Conservation (phyloP, 1,140 invertebrate genomes). For the Aculops lycopersici region DNA sequence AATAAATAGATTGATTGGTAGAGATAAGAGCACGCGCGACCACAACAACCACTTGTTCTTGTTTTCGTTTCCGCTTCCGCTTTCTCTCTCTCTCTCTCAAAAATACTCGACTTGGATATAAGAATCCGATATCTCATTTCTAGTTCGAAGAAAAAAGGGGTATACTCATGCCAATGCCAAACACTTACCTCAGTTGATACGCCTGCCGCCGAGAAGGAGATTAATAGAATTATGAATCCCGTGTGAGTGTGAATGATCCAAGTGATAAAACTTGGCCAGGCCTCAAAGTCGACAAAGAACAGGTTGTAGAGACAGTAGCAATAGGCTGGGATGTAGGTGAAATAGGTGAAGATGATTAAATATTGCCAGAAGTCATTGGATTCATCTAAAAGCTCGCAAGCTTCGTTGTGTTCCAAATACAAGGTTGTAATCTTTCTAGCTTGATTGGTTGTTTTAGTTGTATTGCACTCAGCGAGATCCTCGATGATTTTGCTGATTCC, state of each 20-base stretch:
- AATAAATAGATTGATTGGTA: no score
- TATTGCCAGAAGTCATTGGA: conserved; percentile 9
- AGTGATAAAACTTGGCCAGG: conserved; percentile 5
- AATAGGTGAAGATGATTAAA: conserved; percentile 8
- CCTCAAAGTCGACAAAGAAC: conserved; percentile 9
- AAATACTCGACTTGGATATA: no score
- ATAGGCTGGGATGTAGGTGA: conserved; percentile 8
- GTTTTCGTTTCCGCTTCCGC: no score
- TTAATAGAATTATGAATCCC: conserved; percentile 5
- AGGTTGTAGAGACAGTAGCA: conserved; percentile 9
- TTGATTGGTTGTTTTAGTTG: conserved; percentile 6
- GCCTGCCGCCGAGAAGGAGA: conserved; percentile 9
- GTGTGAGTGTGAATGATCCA: conserved; percentile 8
- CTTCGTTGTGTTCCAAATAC: conserved; percentile 9
- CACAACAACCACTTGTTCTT: no score
- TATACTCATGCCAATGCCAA: background rate
- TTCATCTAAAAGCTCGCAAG: conserved; percentile 9
- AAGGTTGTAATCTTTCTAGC: conserved; percentile 5
- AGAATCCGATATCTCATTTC: background rate
- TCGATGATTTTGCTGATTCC: conserved; percentile 8
- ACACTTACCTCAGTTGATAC: conserved; percentile 7
- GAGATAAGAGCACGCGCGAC: no score
- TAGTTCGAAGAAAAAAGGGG: background rate
- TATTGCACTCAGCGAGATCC: conserved; percentile 7
- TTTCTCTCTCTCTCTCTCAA: no score